phyloP scores from a whole-genome alignment of 1,140 invertebrate genomes.

The Rhizoglyphus robini region DNA sequence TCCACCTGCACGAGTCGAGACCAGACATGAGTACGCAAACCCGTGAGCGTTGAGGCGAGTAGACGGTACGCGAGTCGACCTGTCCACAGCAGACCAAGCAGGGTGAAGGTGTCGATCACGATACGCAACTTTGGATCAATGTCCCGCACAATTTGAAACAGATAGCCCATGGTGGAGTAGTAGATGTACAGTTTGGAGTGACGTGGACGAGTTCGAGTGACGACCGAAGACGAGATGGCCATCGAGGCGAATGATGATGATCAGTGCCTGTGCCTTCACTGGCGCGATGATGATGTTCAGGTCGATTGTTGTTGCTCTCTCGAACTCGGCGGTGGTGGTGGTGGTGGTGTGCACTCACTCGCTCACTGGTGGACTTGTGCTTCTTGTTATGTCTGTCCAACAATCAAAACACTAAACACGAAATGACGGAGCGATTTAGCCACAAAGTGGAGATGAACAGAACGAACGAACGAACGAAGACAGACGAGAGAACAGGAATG shows the following conservation, averaged over 20 bases:
- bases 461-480: no score
- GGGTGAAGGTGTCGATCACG: slow-evolving; percentile 23
- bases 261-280: background rate
- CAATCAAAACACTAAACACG: no score
- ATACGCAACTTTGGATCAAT: slow-evolving; percentile 23
- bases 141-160: slow-evolving; percentile 23
- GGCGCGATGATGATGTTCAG: background rate
- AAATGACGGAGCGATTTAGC: no score
- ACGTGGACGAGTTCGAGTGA: background rate
- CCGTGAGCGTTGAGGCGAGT: background rate
- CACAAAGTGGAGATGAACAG: no score
- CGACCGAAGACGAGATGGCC: background rate
- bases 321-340: background rate
- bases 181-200: slow-evolving; percentile 14
- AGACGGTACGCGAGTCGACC: background rate
- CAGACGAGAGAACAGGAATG: no score
- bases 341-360: no score
- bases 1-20: slow-evolving; percentile 19
- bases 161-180: slow-evolving; percentile 23
- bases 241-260: no score
- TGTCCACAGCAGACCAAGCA: slow-evolving; percentile 20
- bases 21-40: slow-evolving; percentile 20
- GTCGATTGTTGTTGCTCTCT: background rate
- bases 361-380: no score
- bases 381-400: no score